Evolutionary conservation across 2,888 invertebrate genomes (phyloP).

Genomic region (Hipparchia semele): DNA sequence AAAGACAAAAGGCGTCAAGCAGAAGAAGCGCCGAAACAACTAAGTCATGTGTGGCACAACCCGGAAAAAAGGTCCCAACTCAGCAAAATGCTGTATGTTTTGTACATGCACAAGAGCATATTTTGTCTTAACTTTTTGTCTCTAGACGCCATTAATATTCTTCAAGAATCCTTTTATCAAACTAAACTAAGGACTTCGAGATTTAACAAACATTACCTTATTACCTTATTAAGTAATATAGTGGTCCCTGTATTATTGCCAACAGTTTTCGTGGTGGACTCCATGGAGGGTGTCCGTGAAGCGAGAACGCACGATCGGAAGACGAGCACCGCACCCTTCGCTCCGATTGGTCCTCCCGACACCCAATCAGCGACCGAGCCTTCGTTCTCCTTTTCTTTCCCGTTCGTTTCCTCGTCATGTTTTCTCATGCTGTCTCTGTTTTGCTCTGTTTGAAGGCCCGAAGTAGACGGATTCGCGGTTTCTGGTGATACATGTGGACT

Average conservation of each 20-base stretch:
- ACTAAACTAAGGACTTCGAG: too few species aligned
- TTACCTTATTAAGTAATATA: slow-evolving; percentile 65
- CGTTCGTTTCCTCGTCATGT: slow-evolving; percentile 64
- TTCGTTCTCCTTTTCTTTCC: slow-evolving; percentile 60
- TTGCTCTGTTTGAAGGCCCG: slow-evolving; percentile 65
- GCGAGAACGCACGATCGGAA: slow-evolving; percentile 87
- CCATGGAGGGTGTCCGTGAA: slow-evolving; percentile 69
- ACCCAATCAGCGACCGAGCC: slow-evolving; percentile 78
- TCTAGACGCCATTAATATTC: too few species aligned
- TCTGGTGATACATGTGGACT: slow-evolving; percentile 81
- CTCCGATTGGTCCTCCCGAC: slow-evolving; percentile 84
- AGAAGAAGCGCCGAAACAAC: too few species aligned
- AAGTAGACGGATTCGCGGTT: slow-evolving; percentile 73
- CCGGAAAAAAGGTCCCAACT: too few species aligned
- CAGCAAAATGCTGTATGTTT: too few species aligned
- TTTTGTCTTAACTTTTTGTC: too few species aligned
- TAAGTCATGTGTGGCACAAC: too few species aligned
- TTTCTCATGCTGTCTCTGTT: slow-evolving; percentile 71
- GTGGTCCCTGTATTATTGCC: slow-evolving; percentile 73
- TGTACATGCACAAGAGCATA: too few species aligned
- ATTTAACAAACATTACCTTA: too few species aligned
- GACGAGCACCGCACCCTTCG: slow-evolving; percentile 85
- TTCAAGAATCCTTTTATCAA: too few species aligned
- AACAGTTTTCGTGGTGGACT: slow-evolving; percentile 68
- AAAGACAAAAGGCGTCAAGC: too few species aligned